Evolutionary conservation across 1,140 invertebrate species (phyloP), one percentile per base, ranked within the genome.

Genomic region (Riptortus pedestris): DNA sequence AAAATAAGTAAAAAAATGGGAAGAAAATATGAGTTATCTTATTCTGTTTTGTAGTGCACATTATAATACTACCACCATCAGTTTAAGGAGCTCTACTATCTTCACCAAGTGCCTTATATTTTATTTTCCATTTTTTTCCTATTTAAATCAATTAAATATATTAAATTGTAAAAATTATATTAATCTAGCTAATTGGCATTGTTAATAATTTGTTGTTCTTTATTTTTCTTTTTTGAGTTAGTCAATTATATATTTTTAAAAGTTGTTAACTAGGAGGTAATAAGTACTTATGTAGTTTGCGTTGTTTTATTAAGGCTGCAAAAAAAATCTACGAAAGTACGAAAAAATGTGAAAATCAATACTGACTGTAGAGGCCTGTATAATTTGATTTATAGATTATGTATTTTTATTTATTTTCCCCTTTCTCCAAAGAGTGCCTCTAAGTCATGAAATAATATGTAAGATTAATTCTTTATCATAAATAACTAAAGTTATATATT

Each of bases 391-490:
- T 58, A 59, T 45, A 47, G 12, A 20, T 27, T 45, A 26, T 27
- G 18, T n/a, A 38, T 57, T 57, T 45, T 58, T 48, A 62, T 29
- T 29, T 48, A 27, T 62, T 28, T 48, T 20, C 28, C n/a, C 45
- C n/a, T 27, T 24, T 59, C 57, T 45, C 55, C 63, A 59, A 64
- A 58, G 63, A 64, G 63, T 64, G 63, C 63, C 63, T 64, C 63
- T 64, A 64, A 64, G 63, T 64, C 63, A 64, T 58, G 31, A 60
- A 60, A 57, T 14, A n/a, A 60, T 60, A 60, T 28, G 57, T 59
- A 59, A 59, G 24, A 60, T 33, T 60, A 45, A 24, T 45, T 43
- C 51, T 24, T 55, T 55, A 55, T 55, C 24, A 55, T 26, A 24
- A 14, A 55, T 55, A 14, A 55, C 26, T 38, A 38, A 38, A 38